A percentile compares a stretch with the other conserved stretches of the same genome.
These are phyloP conservation scores for Lithodes maja DNA, from an alignment of 2,888 invertebrate species.

Conservation along the genomic window DNA sequence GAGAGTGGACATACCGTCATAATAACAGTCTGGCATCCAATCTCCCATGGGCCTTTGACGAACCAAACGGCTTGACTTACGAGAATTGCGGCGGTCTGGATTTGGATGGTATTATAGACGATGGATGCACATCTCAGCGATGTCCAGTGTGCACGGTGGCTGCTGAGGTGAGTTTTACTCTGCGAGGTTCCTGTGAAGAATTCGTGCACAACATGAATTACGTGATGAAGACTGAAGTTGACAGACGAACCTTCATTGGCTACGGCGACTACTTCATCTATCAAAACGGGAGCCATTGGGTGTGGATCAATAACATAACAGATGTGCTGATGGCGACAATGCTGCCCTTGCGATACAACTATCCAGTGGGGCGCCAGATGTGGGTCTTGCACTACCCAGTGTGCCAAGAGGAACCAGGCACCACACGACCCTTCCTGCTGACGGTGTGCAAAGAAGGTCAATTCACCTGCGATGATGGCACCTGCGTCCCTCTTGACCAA, in stretches of 20 bases:
- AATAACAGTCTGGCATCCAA: background rate
- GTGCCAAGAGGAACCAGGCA: slow-evolving; percentile 20
- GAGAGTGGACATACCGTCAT: slow-evolving; percentile 28
- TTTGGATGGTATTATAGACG: slow-evolving; percentile 40
- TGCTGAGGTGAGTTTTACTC: slow-evolving; percentile 27
- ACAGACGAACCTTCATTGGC: slow-evolving; percentile 9
- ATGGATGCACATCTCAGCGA: slow-evolving; percentile 40
- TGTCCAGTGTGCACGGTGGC: slow-evolving; percentile 36
- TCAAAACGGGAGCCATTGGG: slow-evolving; percentile 19
- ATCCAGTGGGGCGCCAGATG: slow-evolving; percentile 42
- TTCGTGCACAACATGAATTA: slow-evolving; percentile 33
- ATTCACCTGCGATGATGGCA: slow-evolving; percentile 46
- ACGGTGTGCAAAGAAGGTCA: slow-evolving; percentile 21
- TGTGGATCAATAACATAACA: slow-evolving; percentile 30
- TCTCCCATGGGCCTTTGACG: slow-evolving; percentile 45
- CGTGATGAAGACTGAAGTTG: slow-evolving; percentile 13
- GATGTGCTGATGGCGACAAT: slow-evolving; percentile 23
- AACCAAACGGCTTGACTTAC: slow-evolving; percentile 44
- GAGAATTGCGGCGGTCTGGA: slow-evolving; percentile 43
- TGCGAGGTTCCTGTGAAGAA: slow-evolving; percentile 32
- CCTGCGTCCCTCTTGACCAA: slow-evolving; percentile 5
- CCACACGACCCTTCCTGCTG: slow-evolving; percentile 5
- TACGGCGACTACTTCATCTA: slow-evolving; percentile 44
- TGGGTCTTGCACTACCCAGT: slow-evolving; percentile 38
- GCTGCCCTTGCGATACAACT: slow-evolving; percentile 16